Base-by-base conservation (phyloP, 2,113 vertebrate species). In the Dipodomys merriami region DNA sequence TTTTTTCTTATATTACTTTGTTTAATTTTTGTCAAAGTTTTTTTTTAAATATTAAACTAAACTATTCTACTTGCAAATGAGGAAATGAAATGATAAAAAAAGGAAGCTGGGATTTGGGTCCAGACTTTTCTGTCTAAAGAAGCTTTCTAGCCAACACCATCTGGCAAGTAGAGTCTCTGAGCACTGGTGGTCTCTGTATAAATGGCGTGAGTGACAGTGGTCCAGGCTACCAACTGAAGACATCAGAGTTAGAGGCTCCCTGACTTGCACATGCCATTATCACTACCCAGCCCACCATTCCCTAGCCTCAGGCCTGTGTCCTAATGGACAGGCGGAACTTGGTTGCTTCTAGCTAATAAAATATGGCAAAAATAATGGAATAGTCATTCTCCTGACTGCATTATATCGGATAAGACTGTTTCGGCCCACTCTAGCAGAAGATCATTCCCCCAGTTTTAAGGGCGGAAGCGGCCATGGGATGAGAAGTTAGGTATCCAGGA, bases 41-140 rank as follows among this genome's bases (percentile, higher is more conserved):
- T 1, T 11, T 16, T 5, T 72, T 10, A 81, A 76, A 33, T 3
- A 44, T 67, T 71, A 80, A 87, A 15, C 39, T 33, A 30, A 64
- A 91, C 16, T 83, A 67, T 12, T 88, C 90, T 91, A 9, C 23
- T 72, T 67, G 84, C 29, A 80, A 49, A 29, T 76, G 33, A 85
- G 7, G 19, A 57, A 77, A 46, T 44, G 30, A 39, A 91, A 19
- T 35, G 35, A n/a, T 20, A 73, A 9, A n/a, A n/a, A 20, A 67
- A 2, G 6, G n/a, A 33, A 15, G 23, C 20, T 82, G 3, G 27
- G 49, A 25, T 73, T 77, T 73, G 39, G 19, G 49, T 86, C 1
- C 7, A 44, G 76, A 53, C 35, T 85, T 72, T 7, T 27, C 44
- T 86, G 25, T 18, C 27, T 35, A 39, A 39, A 39, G 39, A 6